Evolutionary conservation across 92 coral and sea anemone genomes (phyloP).

Genomic region (Epizoanthus illoricatus): DNA sequence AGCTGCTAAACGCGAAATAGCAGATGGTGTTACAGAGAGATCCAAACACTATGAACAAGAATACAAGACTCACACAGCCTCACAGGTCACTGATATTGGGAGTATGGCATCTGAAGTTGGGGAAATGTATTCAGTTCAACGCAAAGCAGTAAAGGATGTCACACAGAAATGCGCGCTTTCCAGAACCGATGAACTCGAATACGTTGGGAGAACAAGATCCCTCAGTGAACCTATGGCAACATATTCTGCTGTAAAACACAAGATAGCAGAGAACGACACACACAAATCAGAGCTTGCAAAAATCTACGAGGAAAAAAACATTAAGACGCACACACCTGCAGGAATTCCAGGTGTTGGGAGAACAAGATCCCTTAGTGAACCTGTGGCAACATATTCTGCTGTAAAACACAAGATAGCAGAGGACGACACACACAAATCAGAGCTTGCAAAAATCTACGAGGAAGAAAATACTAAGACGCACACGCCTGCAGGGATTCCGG

Average conservation of each 20-base stretch:
- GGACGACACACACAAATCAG: neutral
- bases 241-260: no score
- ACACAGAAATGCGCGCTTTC: neutral
- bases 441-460: neutral
- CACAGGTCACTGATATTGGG: neutral
- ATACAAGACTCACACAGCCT: neutral
- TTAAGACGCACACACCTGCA: neutral
- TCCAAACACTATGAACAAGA: neutral
- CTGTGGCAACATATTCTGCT: neutral
- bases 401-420: neutral
- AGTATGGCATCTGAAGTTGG: neutral
- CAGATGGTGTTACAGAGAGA: neutral
- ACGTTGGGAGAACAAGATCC: neutral
- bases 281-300: neutral
- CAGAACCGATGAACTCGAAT: neutral
- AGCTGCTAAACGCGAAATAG: neutral
- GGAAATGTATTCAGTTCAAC: neutral
- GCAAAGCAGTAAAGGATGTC: neutral
- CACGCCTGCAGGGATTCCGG: neutral
- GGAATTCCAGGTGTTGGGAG: neutral
- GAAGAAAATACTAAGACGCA: neutral
- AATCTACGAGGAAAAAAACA: neutral
- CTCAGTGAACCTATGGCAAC: neutral
- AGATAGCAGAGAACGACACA: neutral
- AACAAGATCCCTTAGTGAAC: neutral